Base-by-base conservation (phyloP, 2,113 vertebrate species). In the Nibea coibor region DNA sequence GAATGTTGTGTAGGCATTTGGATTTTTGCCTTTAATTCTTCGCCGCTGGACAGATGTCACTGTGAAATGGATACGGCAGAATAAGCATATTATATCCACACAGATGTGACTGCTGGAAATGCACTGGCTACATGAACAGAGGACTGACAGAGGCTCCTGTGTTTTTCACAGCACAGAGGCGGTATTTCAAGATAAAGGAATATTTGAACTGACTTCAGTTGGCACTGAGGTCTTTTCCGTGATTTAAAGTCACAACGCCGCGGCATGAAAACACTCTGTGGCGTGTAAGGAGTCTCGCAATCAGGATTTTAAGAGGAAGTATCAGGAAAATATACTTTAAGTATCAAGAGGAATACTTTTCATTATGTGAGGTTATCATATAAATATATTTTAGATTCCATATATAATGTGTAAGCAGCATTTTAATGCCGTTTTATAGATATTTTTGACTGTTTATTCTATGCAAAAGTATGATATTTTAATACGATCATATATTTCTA, bases 21-120 rank as follows among this genome's bases (percentile, higher is more conserved):
- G 86, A 88, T 76, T 85, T 83, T 85, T 81, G 82, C 79, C 79
- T 89, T 83, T 86, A 80, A 78, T 88, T 88, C 75, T 35, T 43
- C 56, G 78, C 80, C 74, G 61, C 62, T 85, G 91, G 92, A 92
- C 92, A 92, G 92, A 93, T 93, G 92, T 92, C 90, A 89, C 89
- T 72, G 87, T 85, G 92, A 93, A 92, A 93, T 87, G 90, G 90
- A 92, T 92, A 90, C 61, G 80, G 80, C 88, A 81, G 88, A 84
- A 88, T 67, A 78, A 85, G 85, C 89, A 83, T 81, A 84, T 87
- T 80, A 89, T 88, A 82, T 77, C 90, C 81, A 58, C 81, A 63
- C 90, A 92, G 93, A 93, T 93, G 92, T 91, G 88, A 78, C 19
- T 0, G 54, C 70, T 74, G 70, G 68, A 89, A 83, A 75, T 2